phyloP scores from a whole-genome alignment of 2,797 vertebrate genomes.

The Myotis planiceps region DNA sequence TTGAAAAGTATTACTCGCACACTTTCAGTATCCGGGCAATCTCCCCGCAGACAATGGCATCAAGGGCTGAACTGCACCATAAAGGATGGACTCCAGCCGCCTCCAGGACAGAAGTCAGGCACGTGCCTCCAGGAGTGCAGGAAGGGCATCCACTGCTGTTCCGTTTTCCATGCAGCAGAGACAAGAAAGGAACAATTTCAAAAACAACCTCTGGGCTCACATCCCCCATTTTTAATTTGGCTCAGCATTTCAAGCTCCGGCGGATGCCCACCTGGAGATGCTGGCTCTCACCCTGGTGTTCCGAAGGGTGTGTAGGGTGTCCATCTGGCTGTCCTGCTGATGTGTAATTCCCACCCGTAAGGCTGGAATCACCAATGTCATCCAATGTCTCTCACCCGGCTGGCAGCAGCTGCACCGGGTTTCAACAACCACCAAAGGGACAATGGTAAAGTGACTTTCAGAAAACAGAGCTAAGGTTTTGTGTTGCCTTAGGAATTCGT shows the following conservation, averaged over 20 bases:
- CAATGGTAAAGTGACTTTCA: background rate
- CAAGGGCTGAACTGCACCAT: background rate
- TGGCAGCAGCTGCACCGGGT: background rate
- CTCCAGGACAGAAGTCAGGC: background rate
- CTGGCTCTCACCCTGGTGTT: background rate
- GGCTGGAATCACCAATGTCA: background rate
- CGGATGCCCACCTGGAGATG: background rate
- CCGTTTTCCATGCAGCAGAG: background rate
- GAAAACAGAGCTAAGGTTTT: background rate
- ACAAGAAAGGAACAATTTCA: slow-evolving; percentile 7
- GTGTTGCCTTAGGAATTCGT: slow-evolving; percentile 11
- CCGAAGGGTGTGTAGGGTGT: background rate
- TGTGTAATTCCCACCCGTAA: background rate
- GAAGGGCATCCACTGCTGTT: background rate
- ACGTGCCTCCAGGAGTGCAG: background rate
- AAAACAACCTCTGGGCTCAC: background rate
- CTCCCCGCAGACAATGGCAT: slow-evolving; percentile 39
- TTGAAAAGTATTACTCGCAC: slow-evolving; percentile 49
- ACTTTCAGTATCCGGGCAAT: background rate
- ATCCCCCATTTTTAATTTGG: background rate
- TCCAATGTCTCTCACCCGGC: background rate
- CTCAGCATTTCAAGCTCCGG: background rate
- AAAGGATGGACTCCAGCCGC: slow-evolving; percentile 49
- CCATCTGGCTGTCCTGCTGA: background rate
- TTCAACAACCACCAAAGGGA: background rate